These are phyloP conservation scores for Macquaria ambigua DNA, from an alignment of 2,113 vertebrate species.

Conservation along the genomic window DNA sequence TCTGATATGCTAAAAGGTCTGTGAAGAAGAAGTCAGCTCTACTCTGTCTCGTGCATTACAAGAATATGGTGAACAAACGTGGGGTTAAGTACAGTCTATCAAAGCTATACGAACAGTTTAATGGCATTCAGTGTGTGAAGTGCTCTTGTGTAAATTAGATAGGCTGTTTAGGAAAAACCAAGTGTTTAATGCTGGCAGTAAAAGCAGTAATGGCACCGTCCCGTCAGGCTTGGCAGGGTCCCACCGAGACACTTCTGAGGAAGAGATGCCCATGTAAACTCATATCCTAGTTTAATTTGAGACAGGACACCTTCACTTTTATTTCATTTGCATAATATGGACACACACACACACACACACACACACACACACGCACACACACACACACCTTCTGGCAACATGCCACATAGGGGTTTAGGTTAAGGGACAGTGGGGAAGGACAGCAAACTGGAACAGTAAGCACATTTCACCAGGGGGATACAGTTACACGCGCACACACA, in stretches of 20 bases:
- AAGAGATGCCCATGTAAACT: conserved; percentile 40
- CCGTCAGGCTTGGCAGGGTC: conserved; percentile 28
- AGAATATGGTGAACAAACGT: conserved; percentile 12
- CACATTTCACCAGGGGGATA: conserved; percentile 79
- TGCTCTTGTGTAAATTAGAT: conserved; percentile 39
- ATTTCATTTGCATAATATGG: conserved; percentile 47
- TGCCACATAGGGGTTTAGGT: conserved; percentile 56
- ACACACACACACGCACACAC: conserved; percentile 33
- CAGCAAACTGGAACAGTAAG: conserved; percentile 75
- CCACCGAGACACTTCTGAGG: conserved; percentile 15
- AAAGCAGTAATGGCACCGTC: conserved; percentile 33
- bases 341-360: conserved; percentile 32
- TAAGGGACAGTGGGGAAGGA: conserved; percentile 73
- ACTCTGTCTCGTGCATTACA: not conserved
- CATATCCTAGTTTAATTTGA: conserved; percentile 34
- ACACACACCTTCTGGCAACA: conserved; percentile 52
- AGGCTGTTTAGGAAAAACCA: conserved; percentile 20
- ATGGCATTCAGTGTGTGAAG: conserved; percentile 23
- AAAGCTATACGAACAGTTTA: conserved; percentile 31
- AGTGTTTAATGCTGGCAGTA: conserved; percentile 56
- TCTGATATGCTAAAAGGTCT: conserved; percentile 60
- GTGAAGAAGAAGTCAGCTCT: conserved; percentile 12
- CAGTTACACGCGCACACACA: conserved; percentile 56
- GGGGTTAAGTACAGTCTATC: conserved; percentile 33
- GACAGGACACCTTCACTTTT: conserved; percentile 35